Evolutionary conservation across 2,113 vertebrate genomes (phyloP).

Genomic region (Platysternon megacephalum): DNA sequence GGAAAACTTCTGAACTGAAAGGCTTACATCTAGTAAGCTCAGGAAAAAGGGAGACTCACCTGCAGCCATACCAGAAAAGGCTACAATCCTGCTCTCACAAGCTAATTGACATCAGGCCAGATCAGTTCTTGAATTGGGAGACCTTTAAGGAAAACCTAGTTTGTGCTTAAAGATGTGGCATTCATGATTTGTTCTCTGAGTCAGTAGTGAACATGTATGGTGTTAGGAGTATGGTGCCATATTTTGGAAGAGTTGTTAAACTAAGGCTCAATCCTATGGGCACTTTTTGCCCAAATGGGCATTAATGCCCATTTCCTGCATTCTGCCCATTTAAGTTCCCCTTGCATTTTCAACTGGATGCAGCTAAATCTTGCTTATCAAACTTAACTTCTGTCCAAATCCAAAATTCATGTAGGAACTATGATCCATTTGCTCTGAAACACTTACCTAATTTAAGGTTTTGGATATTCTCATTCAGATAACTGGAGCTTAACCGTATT

Average conservation of each 20-base stretch:
- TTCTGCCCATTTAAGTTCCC: background rate
- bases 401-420: accelerated
- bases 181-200: background rate
- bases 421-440: background rate
- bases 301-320: background rate
- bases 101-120: background rate
- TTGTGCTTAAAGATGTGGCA: background rate
- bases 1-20: background rate
- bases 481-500: accelerated
- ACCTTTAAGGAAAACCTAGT: background rate
- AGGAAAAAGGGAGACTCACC: background rate
- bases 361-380: background rate
- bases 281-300: background rate
- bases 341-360: background rate
- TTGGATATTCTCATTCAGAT: background rate
- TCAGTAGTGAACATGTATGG: background rate
- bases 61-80: background rate
- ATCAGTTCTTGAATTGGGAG: background rate
- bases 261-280: background rate
- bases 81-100: background rate
- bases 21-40: background rate
- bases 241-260: conserved; percentile 21
- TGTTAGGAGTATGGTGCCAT: background rate
- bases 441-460: background rate
- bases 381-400: background rate